Evolutionary conservation across 2,888 invertebrate genomes (phyloP).

Genomic region (Shargacucullia verbasci): DNA sequence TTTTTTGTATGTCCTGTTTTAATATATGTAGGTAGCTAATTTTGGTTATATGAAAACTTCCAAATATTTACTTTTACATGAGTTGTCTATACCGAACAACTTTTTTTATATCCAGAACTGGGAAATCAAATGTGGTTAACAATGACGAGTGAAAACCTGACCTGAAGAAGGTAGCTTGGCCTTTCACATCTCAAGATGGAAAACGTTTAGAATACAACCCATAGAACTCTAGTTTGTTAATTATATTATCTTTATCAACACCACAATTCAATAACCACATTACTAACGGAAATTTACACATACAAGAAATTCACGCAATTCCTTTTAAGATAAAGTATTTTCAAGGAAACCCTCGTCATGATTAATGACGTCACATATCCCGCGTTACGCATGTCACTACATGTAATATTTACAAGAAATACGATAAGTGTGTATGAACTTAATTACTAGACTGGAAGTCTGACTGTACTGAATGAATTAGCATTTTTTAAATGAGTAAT

Average conservation of each 20-base stretch:
- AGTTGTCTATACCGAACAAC: no score
- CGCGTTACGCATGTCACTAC: slow-evolving; percentile 26
- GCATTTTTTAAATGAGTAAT: slow-evolving; percentile 15
- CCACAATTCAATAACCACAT: not conserved
- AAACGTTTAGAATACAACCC: no score
- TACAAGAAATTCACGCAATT: slow-evolving; percentile 22
- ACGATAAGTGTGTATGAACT: slow-evolving; percentile 18
- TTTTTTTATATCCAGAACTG: no score
- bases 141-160: no score
- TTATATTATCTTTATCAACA: not conserved
- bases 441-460: slow-evolving; percentile 26
- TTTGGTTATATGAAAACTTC: no score
- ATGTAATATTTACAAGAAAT: slow-evolving; percentile 34
- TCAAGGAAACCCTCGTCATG: slow-evolving; percentile 41
- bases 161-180: no score
- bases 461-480: slow-evolving; percentile 36
- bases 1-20: no score
- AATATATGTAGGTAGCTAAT: no score
- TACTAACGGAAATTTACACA: slow-evolving; percentile 1
- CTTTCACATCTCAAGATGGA: no score
- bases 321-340: slow-evolving; percentile 17
- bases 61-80: no score
- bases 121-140: no score
- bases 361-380: slow-evolving; percentile 34
- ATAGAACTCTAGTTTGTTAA: no score